phyloP scores from a whole-genome alignment of 1,140 invertebrate species.

The Magallana angulata region DNA sequence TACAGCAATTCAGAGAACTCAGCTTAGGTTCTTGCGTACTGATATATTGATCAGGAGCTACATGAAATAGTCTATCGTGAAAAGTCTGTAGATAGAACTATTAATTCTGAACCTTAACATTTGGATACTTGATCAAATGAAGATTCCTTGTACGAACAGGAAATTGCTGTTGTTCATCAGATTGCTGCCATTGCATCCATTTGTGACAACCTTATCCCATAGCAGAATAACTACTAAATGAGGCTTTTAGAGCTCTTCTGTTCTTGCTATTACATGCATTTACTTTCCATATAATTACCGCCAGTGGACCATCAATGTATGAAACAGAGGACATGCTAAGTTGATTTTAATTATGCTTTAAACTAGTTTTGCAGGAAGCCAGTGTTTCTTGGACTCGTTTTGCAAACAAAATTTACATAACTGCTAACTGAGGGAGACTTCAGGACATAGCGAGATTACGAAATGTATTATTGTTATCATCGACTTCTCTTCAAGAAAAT shows the following conservation, averaged over 20 bases:
- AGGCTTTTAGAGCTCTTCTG: neutral
- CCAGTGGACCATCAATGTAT: neutral
- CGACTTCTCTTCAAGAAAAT: neutral
- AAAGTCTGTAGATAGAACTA: neutral
- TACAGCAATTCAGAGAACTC: neutral
- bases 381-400: neutral
- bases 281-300: neutral
- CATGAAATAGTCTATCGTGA: neutral
- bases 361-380: neutral
- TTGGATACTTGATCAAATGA: constrained; percentile 11
- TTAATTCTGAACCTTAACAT: neutral
- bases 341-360: constrained; percentile 2
- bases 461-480: no score
- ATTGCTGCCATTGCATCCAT: neutral
- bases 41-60: neutral
- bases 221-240: neutral
- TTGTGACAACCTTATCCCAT: neutral
- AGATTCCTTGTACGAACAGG: constrained; percentile 1
- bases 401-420: neutral
- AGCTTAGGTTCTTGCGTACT: neutral
- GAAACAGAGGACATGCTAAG: neutral
- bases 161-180: constrained; percentile 19
- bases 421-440: neutral
- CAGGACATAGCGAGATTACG: neutral
- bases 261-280: neutral